Percentiles rank a stretch among this genome's conserved stretches.
Evolutionary conservation across 2,888 invertebrate genomes (phyloP).

Genomic region (Plebejus anna): DNA sequence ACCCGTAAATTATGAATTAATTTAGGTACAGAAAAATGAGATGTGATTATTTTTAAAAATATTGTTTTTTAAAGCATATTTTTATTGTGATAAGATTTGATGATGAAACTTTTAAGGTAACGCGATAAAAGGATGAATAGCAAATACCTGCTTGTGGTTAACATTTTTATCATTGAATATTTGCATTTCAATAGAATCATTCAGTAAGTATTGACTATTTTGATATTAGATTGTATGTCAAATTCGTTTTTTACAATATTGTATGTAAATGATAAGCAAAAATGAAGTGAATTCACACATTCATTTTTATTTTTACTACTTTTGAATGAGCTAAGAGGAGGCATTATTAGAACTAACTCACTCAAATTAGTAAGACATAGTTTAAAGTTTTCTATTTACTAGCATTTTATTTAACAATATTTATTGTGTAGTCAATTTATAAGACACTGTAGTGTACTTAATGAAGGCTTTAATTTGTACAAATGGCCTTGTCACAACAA

Average conservation of each 20-base stretch:
- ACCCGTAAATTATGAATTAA: slow-evolving; percentile 5
- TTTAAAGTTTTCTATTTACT: slow-evolving; percentile 12
- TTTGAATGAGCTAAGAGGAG: slow-evolving; percentile 22
- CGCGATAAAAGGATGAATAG: neutral
- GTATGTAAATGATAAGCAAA: neutral
- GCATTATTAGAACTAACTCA: slow-evolving; percentile 23
- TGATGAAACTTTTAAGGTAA: neutral
- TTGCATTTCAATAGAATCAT: neutral
- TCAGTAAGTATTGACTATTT: slow-evolving; percentile 7
- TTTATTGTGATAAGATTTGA: slow-evolving; percentile 8
- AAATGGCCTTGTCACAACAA: slow-evolving; percentile 6
- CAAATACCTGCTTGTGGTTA: neutral
- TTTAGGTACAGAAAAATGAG: neutral
- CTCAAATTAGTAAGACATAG: slow-evolving; percentile 2
- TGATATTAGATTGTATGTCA: neutral
- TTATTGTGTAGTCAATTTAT: slow-evolving; percentile 4
- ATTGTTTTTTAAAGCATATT: slow-evolving; percentile 2
- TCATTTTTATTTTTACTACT: neutral
- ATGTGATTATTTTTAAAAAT: slow-evolving; percentile 17
- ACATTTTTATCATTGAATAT: neutral
- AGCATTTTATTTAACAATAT: slow-evolving; percentile 17
- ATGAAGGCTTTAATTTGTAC: slow-evolving; percentile 4
- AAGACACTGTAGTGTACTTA: slow-evolving; percentile 27
- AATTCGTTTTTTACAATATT: slow-evolving; percentile 16
- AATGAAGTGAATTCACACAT: neutral